Evolutionary conservation across 2,888 invertebrate species (phyloP), one percentile per base, ranked within the genome.

Genomic region (Amphipoea lucens): DNA sequence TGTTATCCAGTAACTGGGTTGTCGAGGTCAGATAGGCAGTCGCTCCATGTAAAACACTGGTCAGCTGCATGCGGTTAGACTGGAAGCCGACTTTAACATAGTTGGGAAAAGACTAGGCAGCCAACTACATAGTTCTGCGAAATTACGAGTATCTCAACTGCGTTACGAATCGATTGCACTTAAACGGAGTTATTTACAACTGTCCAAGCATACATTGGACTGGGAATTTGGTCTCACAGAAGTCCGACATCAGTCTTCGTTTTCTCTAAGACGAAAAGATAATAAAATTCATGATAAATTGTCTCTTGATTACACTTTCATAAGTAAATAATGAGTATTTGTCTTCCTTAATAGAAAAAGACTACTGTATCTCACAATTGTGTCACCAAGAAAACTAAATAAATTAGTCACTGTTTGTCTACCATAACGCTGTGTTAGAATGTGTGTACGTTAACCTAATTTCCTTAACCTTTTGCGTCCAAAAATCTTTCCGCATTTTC

Each of bases 401-500:
- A 74, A 74, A 74, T 48, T 71, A 67, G 70, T 67, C 29, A 20
- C n/a, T 63, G 6, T 60, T 29, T 71, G 60, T 48, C 70, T 29
- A 36, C 29, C 67, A 63, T 62, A 68, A 70, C 69, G 66, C 69
- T 36, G 42, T 66, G n/a, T 45, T 45, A n/a, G 23, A 23, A 54
- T 51, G 67, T 60, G n/a, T 63, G n/a, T 23, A 75, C 40, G 82
- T 51, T 83, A 81, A 82, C 85, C 85, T 75, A 85, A 75, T 83
- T 85, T 71, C 36, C 75, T 81, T 70, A 84, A 74, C 81, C 73
- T 80, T 73, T 84, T 60, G 63, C 86, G 82, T 40, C 67, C 82
- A 71, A 85, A 83, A 81, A 66, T 81, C 76, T 71, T 65, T 67
- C 12, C 82, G 40, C 54, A 75, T 81, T 82, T 83, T 85, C 85